Conservation (phyloP, 2,888 invertebrate genomes). For the Smittia sp. region DNA sequence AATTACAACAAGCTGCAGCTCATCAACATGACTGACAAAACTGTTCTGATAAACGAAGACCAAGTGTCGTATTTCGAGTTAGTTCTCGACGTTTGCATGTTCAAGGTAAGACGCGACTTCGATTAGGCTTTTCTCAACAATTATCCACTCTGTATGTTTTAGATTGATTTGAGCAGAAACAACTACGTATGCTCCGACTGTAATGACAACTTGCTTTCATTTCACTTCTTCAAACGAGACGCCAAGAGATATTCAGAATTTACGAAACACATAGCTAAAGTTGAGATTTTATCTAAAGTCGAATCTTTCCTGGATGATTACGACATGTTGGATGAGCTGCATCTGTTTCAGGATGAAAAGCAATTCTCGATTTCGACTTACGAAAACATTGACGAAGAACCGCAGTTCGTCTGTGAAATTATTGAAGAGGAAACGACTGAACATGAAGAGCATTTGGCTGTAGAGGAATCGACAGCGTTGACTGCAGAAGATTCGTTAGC, state of each 20-base stretch:
- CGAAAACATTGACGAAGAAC: no score
- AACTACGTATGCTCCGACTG: neutral
- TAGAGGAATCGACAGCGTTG: no score
- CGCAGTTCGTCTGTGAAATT: no score
- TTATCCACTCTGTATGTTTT: neutral
- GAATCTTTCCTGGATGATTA: neutral
- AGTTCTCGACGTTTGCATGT: neutral
- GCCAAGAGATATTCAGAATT: conserved; percentile 14
- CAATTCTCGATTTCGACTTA: neutral
- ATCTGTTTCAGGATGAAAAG: neutral
- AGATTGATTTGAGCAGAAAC: neutral
- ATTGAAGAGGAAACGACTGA: no score
- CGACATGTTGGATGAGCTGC: neutral
- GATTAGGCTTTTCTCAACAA: no score
- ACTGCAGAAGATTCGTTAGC: no score
- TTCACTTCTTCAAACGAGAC: conserved; percentile 27
- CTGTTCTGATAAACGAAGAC: neutral
- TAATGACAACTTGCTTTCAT: neutral
- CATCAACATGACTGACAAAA: neutral
- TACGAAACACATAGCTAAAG: neutral
- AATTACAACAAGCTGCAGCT: neutral
- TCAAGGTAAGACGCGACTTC: neutral
- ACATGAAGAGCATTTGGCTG: no score
- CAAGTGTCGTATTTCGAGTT: neutral
- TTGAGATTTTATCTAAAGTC: conserved; percentile 7